These are phyloP conservation scores for Trichonephila clavata DNA, from an alignment of 1,140 invertebrate genomes.

Conservation along the genomic window DNA sequence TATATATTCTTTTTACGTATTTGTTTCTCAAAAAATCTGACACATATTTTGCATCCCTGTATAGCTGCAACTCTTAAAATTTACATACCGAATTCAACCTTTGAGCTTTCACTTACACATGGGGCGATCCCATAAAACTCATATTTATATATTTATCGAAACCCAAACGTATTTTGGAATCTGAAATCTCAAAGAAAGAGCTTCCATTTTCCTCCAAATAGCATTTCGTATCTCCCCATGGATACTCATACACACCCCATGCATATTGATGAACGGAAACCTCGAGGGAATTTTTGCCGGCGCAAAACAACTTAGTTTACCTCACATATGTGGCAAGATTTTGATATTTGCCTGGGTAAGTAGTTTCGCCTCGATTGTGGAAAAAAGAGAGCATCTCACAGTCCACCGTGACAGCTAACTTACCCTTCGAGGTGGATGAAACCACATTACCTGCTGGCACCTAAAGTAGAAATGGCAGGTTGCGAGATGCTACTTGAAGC, in stretches of 20 bases:
- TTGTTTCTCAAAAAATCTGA: background rate
- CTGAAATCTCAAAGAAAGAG: background rate
- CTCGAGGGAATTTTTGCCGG: background rate
- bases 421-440: background rate
- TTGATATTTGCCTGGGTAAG: slow-evolving; percentile 21
- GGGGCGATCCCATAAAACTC: background rate
- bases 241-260: background rate
- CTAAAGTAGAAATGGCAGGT: background rate
- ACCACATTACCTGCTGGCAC: background rate
- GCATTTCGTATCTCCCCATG: background rate
- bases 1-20: too few relatives aligned
- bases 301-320: background rate
- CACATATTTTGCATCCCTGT: background rate
- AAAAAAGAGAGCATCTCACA: too few relatives aligned
- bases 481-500: background rate
- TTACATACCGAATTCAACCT: background rate
- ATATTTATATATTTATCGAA: slow-evolving; percentile 15
- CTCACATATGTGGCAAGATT: background rate
- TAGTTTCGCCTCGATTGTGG: slow-evolving; percentile 2
- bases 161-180: background rate
- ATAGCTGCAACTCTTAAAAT: background rate
- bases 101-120: background rate
- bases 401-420: slow-evolving; percentile 24
- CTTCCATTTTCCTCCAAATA: background rate
- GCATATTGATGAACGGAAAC: slow-evolving; percentile 15